Base-by-base conservation (phyloP, 2,888 invertebrate genomes). In the Leptopilina myrica region DNA sequence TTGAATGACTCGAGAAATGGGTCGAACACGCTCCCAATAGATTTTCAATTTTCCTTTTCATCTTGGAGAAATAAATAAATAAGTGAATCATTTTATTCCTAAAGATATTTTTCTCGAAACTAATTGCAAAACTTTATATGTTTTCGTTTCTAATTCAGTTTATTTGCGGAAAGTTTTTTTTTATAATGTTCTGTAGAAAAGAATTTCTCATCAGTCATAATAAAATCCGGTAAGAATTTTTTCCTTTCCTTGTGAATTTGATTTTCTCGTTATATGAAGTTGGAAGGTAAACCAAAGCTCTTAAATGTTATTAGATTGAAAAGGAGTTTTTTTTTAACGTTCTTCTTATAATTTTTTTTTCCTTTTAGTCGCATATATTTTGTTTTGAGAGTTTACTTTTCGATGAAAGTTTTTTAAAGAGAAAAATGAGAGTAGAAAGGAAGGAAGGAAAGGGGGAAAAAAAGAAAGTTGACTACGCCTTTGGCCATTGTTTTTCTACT, bases 401-500 rank as follows among this genome's bases (percentile, higher is more conserved):
- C 5, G 53, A n/a, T 33, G 12, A 8, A 73, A 56, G 69, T 73
- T 73, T 73, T 56, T 73, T 49, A 12, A 20, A 49, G 11, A 12
- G 49, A 49, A 49, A 49, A 49, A 46, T 46, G 46, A 46, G 33
- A 33, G 33, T 4, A 33, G 33, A 33, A 33, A 33, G 33, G 33
- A 33, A 33, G 33, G 33, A 33, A 20, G 20, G 20, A 20, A 20
- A n/a, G n/a, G 33, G 33, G 3, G 5, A 33, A 46, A 46, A 8
- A 33, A 14, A 73, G 56, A 56, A 73, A 56, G 11, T 73, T 33
- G 56, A 56, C 83, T 82, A 81, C 81, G 84, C 81, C 84, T 78
- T 82, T 81, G 80, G 40, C 66, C 79, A 66, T 83, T 82, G 77
- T 80, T 82, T 82, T 82, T 80, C 80, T 80, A 82, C 82, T 82